Base-by-base conservation (phyloP, 2,888 invertebrate genomes). In the Gibbula magus region DNA sequence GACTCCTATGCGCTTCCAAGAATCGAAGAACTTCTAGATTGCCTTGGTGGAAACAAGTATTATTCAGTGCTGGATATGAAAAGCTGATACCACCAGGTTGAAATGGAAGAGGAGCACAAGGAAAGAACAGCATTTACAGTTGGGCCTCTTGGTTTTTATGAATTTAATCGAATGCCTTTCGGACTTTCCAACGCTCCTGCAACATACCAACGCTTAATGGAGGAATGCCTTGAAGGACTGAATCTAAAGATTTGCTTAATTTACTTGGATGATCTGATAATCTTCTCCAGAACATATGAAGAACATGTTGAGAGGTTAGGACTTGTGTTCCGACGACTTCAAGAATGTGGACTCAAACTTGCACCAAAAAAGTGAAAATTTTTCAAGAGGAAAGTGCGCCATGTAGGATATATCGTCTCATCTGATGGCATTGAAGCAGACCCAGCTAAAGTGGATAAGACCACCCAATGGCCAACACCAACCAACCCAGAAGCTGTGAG, bases 321-420 rank as follows among this genome's bases (percentile, higher is more conserved):
- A 2, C 22, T 8, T 16, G 32, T 70, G 16, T 70, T 66, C n/a
- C n/a, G n/a, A n/a, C n/a, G n/a, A n/a, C n/a, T n/a, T n/a, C n/a
- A n/a, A n/a, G n/a, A n/a, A 70, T 32, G 70, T 0, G 29, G 8
- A 16, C n/a, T 70, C 29, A 70, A 70, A 2, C 32, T 35, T 29
- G 35, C 35, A 10, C 70, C 70, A n/a, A 16, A 70, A 13, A 70
- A 70, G n/a, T 70, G 70, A 16, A 18, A 16, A 35, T 70, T 70
- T n/a, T 70, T 70, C 70, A 70, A 70, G 39, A 25, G 35, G 29
- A 35, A 70, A 16, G 35, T 70, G 4, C 18, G 4, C 13, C 29
- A 70, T 70, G 70, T 70, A 29, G 70, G 70, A 35, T 13, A 70
- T 70, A 7, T 70, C 70, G 29, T 70, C 16, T 70, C 70, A 16